phyloP scores from a whole-genome alignment of 2,113 vertebrate genomes.

The Craseonycteris thonglongyai region DNA sequence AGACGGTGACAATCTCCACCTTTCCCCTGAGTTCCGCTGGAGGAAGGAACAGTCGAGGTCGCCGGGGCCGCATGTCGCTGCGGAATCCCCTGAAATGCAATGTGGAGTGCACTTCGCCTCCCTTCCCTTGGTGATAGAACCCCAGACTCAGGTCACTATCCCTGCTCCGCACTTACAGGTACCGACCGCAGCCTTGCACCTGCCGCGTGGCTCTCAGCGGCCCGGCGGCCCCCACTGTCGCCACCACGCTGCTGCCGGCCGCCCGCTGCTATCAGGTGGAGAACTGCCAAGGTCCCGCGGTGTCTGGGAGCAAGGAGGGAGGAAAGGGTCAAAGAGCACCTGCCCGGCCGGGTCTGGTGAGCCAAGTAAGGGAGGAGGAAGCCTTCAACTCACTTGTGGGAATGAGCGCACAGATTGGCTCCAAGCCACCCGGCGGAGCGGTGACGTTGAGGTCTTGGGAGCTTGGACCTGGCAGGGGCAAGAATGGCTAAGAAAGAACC shows the following conservation, averaged over 20 bases:
- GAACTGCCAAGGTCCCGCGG: conserved; percentile 82
- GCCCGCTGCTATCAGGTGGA: conserved; percentile 88
- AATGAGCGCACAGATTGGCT: background rate
- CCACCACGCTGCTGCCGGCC: conserved; percentile 82
- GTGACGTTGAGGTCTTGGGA: background rate
- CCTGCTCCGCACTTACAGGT: conserved; percentile 77
- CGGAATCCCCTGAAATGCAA: background rate
- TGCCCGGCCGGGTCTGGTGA: background rate
- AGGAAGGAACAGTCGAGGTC: background rate
- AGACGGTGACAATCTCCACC: background rate
- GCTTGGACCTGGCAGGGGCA: background rate
- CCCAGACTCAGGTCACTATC: background rate
- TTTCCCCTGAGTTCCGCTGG: background rate
- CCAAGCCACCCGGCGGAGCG: background rate
- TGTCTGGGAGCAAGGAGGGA: background rate
- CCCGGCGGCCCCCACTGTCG: conserved; percentile 83
- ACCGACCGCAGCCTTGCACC: conserved; percentile 84
- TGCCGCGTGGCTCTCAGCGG: conserved; percentile 86
- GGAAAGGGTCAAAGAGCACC: background rate
- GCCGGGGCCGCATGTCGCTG: background rate
- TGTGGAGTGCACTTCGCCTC: background rate
- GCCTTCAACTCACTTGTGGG: background rate
- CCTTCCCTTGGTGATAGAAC: background rate
- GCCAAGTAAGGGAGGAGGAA: background rate
- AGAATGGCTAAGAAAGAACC: background rate